Conservation (phyloP, 1,140 invertebrate species). For the Aphaenogaster floridana region DNA sequence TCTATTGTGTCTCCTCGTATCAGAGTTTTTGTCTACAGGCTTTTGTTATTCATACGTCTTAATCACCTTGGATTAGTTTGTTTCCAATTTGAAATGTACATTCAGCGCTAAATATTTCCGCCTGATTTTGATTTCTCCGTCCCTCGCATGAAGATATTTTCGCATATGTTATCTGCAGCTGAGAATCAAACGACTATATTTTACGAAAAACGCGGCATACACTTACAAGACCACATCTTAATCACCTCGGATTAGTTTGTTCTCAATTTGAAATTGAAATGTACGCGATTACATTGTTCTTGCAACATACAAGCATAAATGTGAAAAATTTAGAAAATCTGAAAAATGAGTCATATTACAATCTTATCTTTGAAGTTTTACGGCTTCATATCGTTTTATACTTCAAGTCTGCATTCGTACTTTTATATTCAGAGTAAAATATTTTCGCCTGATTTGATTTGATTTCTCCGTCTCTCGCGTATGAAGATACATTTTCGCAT, state of each 20-base stretch:
- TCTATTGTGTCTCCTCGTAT: neutral
- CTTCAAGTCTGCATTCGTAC: neutral
- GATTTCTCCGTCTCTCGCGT: neutral
- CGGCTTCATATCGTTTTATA: neutral
- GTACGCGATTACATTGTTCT: neutral
- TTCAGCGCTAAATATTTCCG: too few relatives aligned
- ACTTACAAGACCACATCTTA: neutral
- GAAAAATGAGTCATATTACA: conserved; percentile 1
- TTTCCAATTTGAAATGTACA: neutral
- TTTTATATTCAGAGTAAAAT: neutral
- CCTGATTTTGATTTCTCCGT: too few relatives aligned
- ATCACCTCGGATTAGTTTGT: neutral
- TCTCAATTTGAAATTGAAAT: neutral
- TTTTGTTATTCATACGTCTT: neutral
- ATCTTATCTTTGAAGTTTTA: neutral
- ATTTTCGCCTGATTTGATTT: neutral
- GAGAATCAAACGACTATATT: too few relatives aligned
- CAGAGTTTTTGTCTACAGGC: too few relatives aligned
- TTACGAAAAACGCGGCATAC: too few relatives aligned
- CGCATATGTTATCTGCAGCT: too few relatives aligned
- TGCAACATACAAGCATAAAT: neutral
- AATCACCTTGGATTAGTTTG: neutral
- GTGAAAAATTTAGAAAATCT: neutral
- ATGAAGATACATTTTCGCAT: neutral
- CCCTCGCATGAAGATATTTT: too few relatives aligned